Conservation (phyloP, 2,888 invertebrate genomes). For the Imbricaverruca yamaguchii region DNA sequence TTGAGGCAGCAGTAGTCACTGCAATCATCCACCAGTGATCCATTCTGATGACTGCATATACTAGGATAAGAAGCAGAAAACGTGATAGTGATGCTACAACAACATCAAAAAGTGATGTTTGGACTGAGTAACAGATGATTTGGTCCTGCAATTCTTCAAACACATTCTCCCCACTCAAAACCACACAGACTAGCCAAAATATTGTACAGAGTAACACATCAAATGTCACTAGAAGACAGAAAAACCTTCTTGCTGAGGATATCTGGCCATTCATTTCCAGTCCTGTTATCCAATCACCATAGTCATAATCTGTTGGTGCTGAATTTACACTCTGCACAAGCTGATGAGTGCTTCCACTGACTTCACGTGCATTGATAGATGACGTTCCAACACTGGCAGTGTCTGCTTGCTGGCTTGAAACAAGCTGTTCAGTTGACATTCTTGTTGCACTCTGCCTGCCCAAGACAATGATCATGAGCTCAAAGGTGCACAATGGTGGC, state of each 20-base stretch:
- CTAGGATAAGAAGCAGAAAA: not conserved
- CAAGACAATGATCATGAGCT: no score
- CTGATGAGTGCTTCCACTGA: not conserved
- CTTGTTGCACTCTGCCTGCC: no score
- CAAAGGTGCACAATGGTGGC: no score
- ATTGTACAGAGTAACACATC: not conserved
- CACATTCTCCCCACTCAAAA: conserved; percentile 12
- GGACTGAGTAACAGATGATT: not conserved
- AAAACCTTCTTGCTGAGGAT: conserved; percentile 11
- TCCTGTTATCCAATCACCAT: not conserved
- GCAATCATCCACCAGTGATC: conserved; percentile 17
- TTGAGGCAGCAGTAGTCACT: not conserved
- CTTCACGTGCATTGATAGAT: not conserved
- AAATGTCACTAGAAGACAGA: conserved; percentile 16
- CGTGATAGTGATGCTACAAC: not conserved
- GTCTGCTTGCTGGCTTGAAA: not conserved
- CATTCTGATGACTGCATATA: not conserved
- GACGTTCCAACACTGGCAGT: not conserved
- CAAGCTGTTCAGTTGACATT: not conserved
- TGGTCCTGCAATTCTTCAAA: not conserved
- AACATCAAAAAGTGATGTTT: conserved; percentile 8
- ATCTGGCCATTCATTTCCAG: not conserved
- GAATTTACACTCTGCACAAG: conserved; percentile 1
- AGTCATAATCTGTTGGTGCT: conserved; percentile 1
- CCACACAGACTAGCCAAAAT: conserved; percentile 15